Conservation (phyloP, 92 coral and sea anemone genomes). For the Parazoanthus atlanticus region DNA sequence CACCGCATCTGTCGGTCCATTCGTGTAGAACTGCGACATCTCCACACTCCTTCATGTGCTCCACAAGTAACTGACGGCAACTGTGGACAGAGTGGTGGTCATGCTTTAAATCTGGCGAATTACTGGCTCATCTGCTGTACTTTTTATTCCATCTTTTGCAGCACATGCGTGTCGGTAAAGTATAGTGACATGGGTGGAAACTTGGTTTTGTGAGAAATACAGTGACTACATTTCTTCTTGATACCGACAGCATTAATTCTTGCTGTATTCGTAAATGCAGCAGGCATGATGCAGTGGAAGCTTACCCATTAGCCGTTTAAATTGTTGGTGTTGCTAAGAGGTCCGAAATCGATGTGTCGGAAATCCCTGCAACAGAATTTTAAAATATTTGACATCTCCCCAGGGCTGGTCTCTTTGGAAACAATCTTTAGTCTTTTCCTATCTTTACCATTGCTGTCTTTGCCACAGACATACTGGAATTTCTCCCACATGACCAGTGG, state of each 20-base stretch:
- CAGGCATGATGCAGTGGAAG: slow-evolving; percentile 35
- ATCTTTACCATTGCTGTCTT: slow-evolving; percentile 9
- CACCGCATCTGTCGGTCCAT: slow-evolving; percentile 28
- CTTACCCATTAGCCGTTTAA: slow-evolving; percentile 28
- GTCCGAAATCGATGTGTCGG: slow-evolving; percentile 46
- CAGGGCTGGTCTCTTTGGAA: slow-evolving; percentile 28
- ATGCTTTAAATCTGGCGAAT: slow-evolving; percentile 2
- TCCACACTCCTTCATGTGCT: slow-evolving; percentile 2
- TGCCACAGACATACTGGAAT: slow-evolving; percentile 45
- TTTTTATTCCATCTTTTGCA: slow-evolving; percentile 19
- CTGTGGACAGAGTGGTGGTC: slow-evolving; percentile 17
- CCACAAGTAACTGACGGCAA: slow-evolving; percentile 2
- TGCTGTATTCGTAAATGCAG: slow-evolving; percentile 28
- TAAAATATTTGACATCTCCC: slow-evolving; percentile 31
- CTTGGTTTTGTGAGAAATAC: slow-evolving; percentile 37
- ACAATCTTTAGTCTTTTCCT: slow-evolving; percentile 29
- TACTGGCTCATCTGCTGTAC: slow-evolving; percentile 26
- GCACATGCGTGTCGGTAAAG: slow-evolving; percentile 29
- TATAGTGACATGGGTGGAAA: slow-evolving; percentile 27
- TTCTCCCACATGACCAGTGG: slow-evolving; percentile 41
- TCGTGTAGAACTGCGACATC: background rate
- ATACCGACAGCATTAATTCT: slow-evolving; percentile 35
- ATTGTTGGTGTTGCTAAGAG: slow-evolving; percentile 42
- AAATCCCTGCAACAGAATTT: slow-evolving; percentile 10
- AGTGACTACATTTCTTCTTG: slow-evolving; percentile 16